Evolutionary conservation across 2,113 vertebrate species (phyloP).

Genomic region (Pogonocichla stellata): DNA sequence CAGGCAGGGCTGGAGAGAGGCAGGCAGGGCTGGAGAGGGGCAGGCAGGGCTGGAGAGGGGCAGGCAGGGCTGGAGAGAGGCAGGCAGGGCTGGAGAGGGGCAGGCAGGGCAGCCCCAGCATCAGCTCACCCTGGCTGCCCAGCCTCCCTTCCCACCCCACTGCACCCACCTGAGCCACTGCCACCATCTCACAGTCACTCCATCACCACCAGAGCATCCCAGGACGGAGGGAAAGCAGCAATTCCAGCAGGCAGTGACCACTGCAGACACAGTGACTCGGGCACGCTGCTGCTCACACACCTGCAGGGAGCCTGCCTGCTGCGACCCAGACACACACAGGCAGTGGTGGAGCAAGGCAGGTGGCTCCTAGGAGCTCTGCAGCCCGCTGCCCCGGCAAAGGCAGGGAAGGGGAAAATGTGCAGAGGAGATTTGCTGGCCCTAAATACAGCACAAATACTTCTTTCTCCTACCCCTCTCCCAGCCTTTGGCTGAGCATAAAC

Average conservation of each 20-base stretch:
- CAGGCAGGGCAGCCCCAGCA: background rate
- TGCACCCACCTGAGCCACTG: background rate
- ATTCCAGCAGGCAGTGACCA: background rate
- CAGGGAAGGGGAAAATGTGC: background rate
- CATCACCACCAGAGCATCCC: rapidly evolving
- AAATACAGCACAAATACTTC: background rate
- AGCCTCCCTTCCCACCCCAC: background rate
- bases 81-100: background rate
- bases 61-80: too few relatives aligned
- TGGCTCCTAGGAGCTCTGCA: background rate
- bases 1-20: background rate
- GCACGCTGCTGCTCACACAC: background rate
- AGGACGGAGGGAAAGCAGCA: background rate
- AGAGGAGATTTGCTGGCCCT: background rate
- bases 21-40: too few relatives aligned
- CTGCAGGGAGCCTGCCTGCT: too few relatives aligned
- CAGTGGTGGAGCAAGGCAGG: background rate
- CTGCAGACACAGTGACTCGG: background rate
- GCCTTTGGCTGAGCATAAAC: background rate
- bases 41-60: background rate
- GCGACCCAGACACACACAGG: background rate
- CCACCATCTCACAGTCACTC: background rate
- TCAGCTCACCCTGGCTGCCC: rapidly evolving
- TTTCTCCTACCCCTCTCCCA: background rate
- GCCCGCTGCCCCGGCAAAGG: background rate